phyloP scores from a whole-genome alignment of 1,140 invertebrate species.

The Trichoplusia ni region DNA sequence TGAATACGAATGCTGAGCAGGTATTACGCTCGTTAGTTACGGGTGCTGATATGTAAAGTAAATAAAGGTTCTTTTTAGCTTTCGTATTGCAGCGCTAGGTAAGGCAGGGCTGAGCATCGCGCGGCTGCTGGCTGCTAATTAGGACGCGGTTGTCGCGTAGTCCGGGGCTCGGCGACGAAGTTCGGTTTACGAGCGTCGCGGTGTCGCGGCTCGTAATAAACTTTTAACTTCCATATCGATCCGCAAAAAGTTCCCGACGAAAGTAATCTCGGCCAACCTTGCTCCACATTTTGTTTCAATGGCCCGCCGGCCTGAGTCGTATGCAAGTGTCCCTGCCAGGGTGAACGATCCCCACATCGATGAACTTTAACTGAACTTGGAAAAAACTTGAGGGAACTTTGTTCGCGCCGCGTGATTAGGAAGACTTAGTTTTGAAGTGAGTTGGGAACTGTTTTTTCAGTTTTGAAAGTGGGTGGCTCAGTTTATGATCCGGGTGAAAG shows the following conservation, averaged over 20 bases:
- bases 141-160: slow-evolving; percentile 32
- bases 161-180: slow-evolving; percentile 29
- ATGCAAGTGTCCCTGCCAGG: slow-evolving; percentile 78
- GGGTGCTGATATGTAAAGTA: slow-evolving; percentile 75
- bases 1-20: slow-evolving; percentile 79
- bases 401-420: slow-evolving; percentile 79
- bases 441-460: slow-evolving; percentile 77
- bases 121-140: slow-evolving; percentile 41
- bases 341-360: slow-evolving; percentile 77
- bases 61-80: slow-evolving; percentile 72
- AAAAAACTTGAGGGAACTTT: slow-evolving; percentile 77
- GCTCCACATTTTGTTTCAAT: slow-evolving; percentile 78
- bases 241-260: slow-evolving; percentile 72
- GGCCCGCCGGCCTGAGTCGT: slow-evolving; percentile 62
- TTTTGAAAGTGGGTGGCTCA: slow-evolving; percentile 81
- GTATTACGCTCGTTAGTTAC: slow-evolving; percentile 78
- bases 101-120: slow-evolving; percentile 7
- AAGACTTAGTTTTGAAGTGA: slow-evolving; percentile 81
- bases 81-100: slow-evolving; percentile 14
- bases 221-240: slow-evolving; percentile 77
- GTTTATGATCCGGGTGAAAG: slow-evolving; percentile 80
- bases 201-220: slow-evolving; percentile 58
- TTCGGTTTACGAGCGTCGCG: slow-evolving; percentile 59
- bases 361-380: slow-evolving; percentile 76
- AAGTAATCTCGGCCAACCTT: slow-evolving; percentile 78